phyloP scores from a whole-genome alignment of 2,113 vertebrate species.

The Coracopsis vasa region DNA sequence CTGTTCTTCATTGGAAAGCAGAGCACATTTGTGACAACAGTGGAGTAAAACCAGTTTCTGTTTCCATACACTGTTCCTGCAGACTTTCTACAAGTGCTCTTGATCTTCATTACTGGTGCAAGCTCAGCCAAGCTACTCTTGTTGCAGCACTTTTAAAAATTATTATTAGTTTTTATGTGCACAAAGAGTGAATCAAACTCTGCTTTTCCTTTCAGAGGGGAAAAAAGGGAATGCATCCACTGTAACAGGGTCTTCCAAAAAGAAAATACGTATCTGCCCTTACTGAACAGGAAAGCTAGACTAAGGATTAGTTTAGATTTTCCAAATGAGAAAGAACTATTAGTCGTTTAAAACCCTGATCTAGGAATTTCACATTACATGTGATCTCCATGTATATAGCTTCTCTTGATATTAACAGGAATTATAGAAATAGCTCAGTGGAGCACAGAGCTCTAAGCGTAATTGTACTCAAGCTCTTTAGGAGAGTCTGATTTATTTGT shows the following conservation, averaged over 20 bases:
- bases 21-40: not conserved
- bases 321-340: not conserved
- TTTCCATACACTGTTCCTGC: not conserved
- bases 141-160: not conserved
- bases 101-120: not conserved
- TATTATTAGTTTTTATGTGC: not conserved
- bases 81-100: not conserved
- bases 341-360: not conserved
- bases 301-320: not conserved
- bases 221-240: not conserved
- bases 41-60: not conserved
- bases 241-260: not conserved
- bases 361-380: not conserved
- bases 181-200: not conserved
- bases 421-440: not conserved
- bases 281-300: not conserved
- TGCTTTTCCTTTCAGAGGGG: not conserved
- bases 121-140: not conserved
- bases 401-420: not conserved
- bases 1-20: not conserved
- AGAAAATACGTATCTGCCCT: not conserved
- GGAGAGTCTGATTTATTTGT: not conserved
- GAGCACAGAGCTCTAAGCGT: not conserved
- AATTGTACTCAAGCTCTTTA: not conserved
- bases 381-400: not conserved